Evolutionary conservation across 2,113 vertebrate species (phyloP), one percentile per base, ranked within the genome.

Genomic region (Excalfactoria chinensis): DNA sequence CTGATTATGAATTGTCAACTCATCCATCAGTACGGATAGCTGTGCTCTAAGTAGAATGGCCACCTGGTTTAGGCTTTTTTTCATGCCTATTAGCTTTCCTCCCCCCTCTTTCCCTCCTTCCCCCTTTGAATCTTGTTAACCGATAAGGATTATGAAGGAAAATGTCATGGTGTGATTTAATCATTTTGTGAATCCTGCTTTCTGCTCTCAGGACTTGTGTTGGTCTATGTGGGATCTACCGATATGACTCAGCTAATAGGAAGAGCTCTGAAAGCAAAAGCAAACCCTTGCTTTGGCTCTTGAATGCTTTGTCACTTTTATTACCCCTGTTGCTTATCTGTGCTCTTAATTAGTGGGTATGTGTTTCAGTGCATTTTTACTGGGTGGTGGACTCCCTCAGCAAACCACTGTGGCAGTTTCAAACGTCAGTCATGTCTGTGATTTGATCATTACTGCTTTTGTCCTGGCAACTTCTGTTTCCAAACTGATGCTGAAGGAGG

Each of bases 221-320:
- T 84, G 71, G 46, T 84, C 68, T 83, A 70, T 2, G 1, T 26
- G 49, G 21, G 11, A 2, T 63, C 59, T 55, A 7, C 69, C 80
- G 72, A 71, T 51, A 60, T 89, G 88, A 95, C 87, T 93, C 56
- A 87, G 89, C 87, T 84, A 81, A 75, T 25, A 59, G 78, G 56
- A 75, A 80, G 68, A 40, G 23, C 23, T 86, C 81, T 49, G 23
- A 62, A 73, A 46, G 56, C 62, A 46, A 84, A 63, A 34, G 22
- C 43, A 91, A 75, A 41, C 43, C 51, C 85, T 78, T 73, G 28
- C 81, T 84, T 66, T 88, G 72, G 46, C 60, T 83, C 19, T 51
- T 58, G 32, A 26, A 37, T 63, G 74, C 69, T 91, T 73, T 63
- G 21, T 51, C 62, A 53, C 35, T 84, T 91, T 35, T 7, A 6